Conservation (phyloP, 1,140 invertebrate genomes). For the Drosophila ogumai region DNA sequence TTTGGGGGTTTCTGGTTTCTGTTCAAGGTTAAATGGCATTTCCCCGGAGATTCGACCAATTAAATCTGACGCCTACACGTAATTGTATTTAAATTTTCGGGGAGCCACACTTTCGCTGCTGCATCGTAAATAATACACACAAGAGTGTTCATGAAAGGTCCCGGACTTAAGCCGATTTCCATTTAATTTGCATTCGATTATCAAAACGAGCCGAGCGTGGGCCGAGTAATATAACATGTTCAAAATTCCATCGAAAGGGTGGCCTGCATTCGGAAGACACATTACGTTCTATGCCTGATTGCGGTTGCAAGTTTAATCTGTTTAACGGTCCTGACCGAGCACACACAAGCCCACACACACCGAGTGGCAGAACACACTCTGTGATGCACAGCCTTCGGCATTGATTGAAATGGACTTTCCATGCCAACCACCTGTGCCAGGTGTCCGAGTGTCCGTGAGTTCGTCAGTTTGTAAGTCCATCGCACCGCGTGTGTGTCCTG, state of each 20-base stretch:
- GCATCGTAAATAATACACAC: conserved; percentile 31
- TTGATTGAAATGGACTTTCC: conserved; percentile 58
- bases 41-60: conserved; percentile 20
- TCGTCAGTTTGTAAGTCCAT: not conserved
- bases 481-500: conserved; percentile 19
- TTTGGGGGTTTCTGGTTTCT: not conserved
- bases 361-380: conserved; percentile 1
- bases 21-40: conserved; percentile 28
- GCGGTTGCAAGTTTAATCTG: conserved; percentile 40
- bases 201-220: conserved; percentile 26
- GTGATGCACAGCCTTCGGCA: conserved; percentile 46
- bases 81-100: conserved; percentile 32
- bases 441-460: not conserved
- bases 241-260: conserved; percentile 2
- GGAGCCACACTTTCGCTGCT: conserved; percentile 18
- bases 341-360: not conserved
- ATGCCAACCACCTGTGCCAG: conserved; percentile 23
- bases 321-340: conserved; percentile 21
- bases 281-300: conserved; percentile 1
- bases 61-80: conserved; percentile 25
- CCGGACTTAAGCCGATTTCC: conserved; percentile 39
- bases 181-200: conserved; percentile 44
- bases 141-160: conserved; percentile 7
- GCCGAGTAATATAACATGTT: conserved; percentile 6
- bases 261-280: conserved; percentile 11